Evolutionary conservation across 2,797 vertebrate genomes (phyloP), one percentile per base, ranked within the genome.

Genomic region (Argyrosomus regius): DNA sequence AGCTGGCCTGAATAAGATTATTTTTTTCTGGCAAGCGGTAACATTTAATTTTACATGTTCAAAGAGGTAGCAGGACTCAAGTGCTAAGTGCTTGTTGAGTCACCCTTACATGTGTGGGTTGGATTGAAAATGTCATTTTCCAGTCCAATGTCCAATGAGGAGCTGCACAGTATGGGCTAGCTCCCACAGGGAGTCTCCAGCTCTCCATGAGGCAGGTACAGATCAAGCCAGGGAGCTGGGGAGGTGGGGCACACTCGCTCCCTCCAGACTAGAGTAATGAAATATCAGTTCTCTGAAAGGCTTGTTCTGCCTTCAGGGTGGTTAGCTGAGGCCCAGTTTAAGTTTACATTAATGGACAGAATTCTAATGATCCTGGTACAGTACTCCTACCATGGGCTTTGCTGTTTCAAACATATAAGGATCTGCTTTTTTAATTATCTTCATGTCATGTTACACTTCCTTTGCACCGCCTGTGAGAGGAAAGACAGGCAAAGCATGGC

Each of bases 381-480:
- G 68, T 85, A 10, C 63, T 71, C 52, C 72, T 68, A 77, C 76
- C 2, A 9, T 79, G 81, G 70, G 80, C 79, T 87, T 88, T 82
- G 77, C 84, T 82, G 75, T 87, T 90, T 93, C 89, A 91, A 92
- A 92, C 93, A 89, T 90, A 92, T 90, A 92, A 89, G 80, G 80
- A 87, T 92, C 75, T 75, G 70, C 75, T 88, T 91, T 89, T 95
- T 92, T 93, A 94, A 94, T 94, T 93, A 95, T 95, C 88, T 89
- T 79, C 85, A 86, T 87, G 92, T 94, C 93, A 94, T 87, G 88
- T 92, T 92, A 86, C 87, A 90, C 90, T 92, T 94, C 87, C 87
- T 90, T 88, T 89, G 80, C 89, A 74, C 75, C 17, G 83, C 86
- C 88, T 91, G 87, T 70, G 81, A 91, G 86, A 86, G 75, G 64